Conservation (phyloP, 2,113 vertebrate species). For the Melanerpes aurifrons region DNA sequence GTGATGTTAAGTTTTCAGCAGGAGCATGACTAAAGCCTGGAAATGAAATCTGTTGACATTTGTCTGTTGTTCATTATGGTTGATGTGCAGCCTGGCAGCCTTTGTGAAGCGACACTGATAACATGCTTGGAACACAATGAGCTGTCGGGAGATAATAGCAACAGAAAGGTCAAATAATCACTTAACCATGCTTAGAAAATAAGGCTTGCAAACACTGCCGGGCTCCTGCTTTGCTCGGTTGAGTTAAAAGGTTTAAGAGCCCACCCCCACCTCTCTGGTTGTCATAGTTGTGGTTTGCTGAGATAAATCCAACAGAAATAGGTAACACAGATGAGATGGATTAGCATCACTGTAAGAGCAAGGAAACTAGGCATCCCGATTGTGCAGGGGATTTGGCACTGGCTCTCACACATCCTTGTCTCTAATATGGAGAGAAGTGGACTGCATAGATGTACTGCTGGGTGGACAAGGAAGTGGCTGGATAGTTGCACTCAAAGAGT, state of each 20-base stretch:
- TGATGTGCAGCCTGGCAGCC: not conserved
- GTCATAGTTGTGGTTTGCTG: not conserved
- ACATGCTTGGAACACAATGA: conserved; percentile 33
- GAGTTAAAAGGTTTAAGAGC: not conserved
- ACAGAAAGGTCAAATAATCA: conserved; percentile 53
- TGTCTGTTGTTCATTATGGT: conserved; percentile 6
- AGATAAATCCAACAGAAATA: not conserved
- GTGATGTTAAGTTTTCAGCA: conserved; percentile 21
- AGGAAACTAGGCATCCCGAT: conserved; percentile 66
- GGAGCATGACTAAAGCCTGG: conserved; percentile 15
- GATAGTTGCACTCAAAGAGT: too few species aligned
- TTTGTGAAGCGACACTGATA: conserved; percentile 12
- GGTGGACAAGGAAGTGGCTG: too few species aligned
- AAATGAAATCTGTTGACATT: conserved; percentile 32
- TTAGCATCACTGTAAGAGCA: conserved; percentile 12
- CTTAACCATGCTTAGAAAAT: conserved; percentile 42
- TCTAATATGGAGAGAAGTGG: too few species aligned
- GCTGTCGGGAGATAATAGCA: conserved; percentile 23
- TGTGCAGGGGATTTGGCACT: too few species aligned
- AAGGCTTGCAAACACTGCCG: not conserved
- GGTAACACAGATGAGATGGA: not conserved
- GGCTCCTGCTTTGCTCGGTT: not conserved
- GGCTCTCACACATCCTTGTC: too few species aligned
- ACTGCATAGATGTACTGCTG: too few species aligned
- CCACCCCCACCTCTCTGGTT: not conserved